Conservation (phyloP, 1,140 invertebrate species). For the Teleopsis dalmanni region DNA sequence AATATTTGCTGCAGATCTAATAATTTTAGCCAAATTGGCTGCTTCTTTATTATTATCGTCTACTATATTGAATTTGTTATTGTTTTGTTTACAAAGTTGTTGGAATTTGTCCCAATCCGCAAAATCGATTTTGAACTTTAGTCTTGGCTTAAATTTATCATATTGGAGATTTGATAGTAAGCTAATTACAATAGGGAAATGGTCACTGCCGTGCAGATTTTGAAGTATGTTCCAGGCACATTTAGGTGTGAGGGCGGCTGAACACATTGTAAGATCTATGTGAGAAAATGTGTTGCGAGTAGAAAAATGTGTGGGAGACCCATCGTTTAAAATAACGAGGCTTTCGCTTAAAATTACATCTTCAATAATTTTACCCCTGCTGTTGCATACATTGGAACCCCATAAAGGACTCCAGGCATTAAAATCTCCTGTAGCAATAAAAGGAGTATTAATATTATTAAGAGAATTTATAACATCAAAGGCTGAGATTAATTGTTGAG, state of each 20-base stretch:
- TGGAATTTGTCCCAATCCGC: background rate
- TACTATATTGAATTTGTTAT: background rate
- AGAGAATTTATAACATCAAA: background rate
- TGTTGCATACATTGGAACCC: background rate
- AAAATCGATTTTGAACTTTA: background rate
- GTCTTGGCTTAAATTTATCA: background rate
- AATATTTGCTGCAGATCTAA: background rate
- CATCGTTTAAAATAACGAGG: background rate
- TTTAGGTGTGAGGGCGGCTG: background rate
- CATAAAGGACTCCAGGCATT: slow-evolving; percentile 1
- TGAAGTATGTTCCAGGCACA: background rate
- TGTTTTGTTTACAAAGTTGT: background rate
- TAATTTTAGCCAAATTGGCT: background rate
- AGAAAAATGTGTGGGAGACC: background rate
- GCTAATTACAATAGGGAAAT: background rate
- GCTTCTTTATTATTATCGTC: background rate
- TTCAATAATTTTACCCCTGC: slow-evolving; percentile 1
- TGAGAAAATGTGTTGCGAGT: background rate
- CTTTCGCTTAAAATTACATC: background rate
- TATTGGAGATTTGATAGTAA: background rate
- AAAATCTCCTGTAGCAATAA: background rate
- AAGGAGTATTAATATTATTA: background rate
- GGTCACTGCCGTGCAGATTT: slow-evolving; percentile 3
- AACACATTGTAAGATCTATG: slow-evolving; percentile 2
- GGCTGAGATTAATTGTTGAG: background rate